Conservation (phyloP, 2,113 vertebrate species). For the Cebus imitator region DNA sequence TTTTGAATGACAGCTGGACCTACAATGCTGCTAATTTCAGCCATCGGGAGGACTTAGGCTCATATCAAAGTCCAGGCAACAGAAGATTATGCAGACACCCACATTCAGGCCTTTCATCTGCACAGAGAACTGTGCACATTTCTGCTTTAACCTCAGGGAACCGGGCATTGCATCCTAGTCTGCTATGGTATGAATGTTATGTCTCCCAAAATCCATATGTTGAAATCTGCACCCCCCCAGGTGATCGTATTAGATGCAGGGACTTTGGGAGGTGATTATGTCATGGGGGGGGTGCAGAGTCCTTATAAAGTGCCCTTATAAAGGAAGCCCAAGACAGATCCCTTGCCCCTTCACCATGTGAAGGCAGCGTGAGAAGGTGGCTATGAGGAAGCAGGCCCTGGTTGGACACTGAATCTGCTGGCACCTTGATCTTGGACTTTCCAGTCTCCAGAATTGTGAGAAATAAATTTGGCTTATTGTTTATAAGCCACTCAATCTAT, state of each 20-base stretch:
- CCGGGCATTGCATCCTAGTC: neutral
- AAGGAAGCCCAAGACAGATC: neutral
- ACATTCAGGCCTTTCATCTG: neutral
- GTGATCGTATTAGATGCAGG: neutral
- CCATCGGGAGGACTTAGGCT: fast-evolving
- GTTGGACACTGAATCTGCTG: no score
- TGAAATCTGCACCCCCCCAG: neutral
- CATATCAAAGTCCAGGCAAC: neutral
- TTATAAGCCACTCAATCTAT: neutral
- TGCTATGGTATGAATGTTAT: neutral
- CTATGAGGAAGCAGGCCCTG: no score
- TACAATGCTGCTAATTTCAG: neutral
- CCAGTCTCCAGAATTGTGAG: neutral
- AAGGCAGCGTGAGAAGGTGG: neutral
- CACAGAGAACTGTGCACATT: fast-evolving
- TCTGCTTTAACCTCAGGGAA: neutral
- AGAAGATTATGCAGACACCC: neutral
- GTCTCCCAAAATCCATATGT: neutral
- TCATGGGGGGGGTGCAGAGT: neutral
- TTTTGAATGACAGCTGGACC: neutral
- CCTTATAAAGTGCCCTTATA: neutral
- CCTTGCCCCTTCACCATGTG: neutral
- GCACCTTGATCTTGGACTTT: neutral
- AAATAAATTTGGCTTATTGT: neutral
- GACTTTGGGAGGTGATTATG: neutral